Evolutionary conservation across 2,888 invertebrate genomes (phyloP).

Genomic region (Drosophila kuntzei): DNA sequence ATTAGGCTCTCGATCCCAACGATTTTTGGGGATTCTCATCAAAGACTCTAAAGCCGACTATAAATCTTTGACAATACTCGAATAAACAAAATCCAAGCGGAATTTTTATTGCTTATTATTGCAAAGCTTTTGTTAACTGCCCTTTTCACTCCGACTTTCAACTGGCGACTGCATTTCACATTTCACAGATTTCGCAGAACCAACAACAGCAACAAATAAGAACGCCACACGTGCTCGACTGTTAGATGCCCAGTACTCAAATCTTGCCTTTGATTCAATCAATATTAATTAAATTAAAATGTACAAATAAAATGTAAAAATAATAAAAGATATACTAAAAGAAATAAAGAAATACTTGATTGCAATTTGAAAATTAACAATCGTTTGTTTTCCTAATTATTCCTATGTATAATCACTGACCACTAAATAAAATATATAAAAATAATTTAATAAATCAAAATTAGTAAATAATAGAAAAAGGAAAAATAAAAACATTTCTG

Average conservation of each 20-base stretch:
- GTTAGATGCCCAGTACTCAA: neutral
- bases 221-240: neutral
- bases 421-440: no score
- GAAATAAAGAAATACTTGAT: no score
- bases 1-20: conserved; percentile 55
- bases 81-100: conserved; percentile 68
- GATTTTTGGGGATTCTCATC: conserved; percentile 51
- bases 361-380: no score
- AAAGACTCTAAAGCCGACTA: conserved; percentile 74
- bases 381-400: no score
- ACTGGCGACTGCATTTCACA: conserved; percentile 27
- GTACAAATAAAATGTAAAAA: no score
- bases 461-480: no score
- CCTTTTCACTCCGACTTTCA: conserved; percentile 14
- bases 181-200: conserved; percentile 51
- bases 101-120: conserved; percentile 80
- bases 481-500: no score
- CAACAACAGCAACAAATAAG: conserved; percentile 34
- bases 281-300: no score
- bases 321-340: no score
- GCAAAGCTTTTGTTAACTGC: conserved; percentile 30
- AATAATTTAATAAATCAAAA: no score
- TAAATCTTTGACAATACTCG: conserved; percentile 67
- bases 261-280: no score
- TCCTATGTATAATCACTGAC: no score